Evolutionary conservation across 2,113 vertebrate genomes (phyloP).

Genomic region (Saguinus midas): DNA sequence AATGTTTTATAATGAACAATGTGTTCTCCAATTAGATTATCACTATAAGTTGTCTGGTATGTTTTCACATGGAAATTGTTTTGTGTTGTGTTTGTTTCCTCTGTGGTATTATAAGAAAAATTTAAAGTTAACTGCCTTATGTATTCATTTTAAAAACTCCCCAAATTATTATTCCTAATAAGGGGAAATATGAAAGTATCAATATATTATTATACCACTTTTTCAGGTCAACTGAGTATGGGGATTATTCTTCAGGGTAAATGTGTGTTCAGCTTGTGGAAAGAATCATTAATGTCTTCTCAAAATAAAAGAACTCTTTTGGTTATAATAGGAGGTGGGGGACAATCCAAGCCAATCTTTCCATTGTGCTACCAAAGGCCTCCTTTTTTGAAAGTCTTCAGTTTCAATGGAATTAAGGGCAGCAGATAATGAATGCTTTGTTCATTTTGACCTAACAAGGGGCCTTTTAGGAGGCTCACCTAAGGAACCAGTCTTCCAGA

Average conservation of each 20-base stretch:
- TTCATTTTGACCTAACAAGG: conserved; percentile 36
- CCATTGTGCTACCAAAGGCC: not conserved
- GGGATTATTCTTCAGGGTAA: not conserved
- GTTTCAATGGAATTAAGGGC: conserved; percentile 45
- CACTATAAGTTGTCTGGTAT: not conserved
- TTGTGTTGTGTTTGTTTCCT: not conserved
- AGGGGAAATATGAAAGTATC: conserved; percentile 21
- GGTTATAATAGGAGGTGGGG: not conserved
- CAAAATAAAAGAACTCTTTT: conserved; percentile 48
- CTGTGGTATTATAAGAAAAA: not conserved
- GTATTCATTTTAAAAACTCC: conserved; percentile 24
- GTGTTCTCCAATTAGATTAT: not conserved
- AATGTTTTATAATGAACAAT: not conserved
- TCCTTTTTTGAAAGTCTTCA: conserved; percentile 30
- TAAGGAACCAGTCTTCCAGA: not conserved
- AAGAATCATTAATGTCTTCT: conserved; percentile 47
- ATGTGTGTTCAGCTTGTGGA: not conserved
- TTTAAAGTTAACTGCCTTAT: not conserved
- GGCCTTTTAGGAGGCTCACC: not conserved
- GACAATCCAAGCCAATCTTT: conserved; percentile 19
- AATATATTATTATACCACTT: not conserved
- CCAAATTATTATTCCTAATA: conserved; percentile 12
- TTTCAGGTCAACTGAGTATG: conserved; percentile 8
- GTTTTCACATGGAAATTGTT: not conserved
- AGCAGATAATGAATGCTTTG: conserved; percentile 36